Conservation (phyloP, 2,888 invertebrate species). For the Eupeodes luniger region DNA sequence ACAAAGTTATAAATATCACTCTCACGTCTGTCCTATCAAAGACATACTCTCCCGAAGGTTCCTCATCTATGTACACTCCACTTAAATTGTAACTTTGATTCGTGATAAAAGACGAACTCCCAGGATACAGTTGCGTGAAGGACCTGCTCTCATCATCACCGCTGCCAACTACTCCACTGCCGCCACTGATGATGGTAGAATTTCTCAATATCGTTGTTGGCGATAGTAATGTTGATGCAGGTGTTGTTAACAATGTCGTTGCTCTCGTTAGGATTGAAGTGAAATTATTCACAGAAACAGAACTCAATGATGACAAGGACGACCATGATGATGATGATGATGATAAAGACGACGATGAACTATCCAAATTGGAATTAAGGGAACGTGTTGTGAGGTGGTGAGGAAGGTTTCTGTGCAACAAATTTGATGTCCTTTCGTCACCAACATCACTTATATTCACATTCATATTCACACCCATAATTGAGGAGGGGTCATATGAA, state of each 20-base stretch:
- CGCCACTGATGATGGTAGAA: background rate
- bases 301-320: background rate
- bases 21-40: conserved; percentile 90
- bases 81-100: conserved; percentile 52
- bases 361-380: conserved; percentile 8
- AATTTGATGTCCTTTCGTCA: background rate
- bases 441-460: background rate
- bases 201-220: conserved; percentile 3
- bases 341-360: background rate
- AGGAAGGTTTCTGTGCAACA: conserved; percentile 3
- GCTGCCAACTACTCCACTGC: background rate
- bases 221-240: background rate
- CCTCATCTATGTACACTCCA: conserved; percentile 44
- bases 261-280: conserved; percentile 41
- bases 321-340: too few species aligned
- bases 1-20: conserved; percentile 90
- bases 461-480: background rate
- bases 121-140: conserved; percentile 54
- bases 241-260: conserved; percentile 32
- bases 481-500: background rate
- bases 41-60: conserved; percentile 87
- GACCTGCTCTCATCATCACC: conserved; percentile 40
- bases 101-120: conserved; percentile 48
- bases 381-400: conserved; percentile 33
- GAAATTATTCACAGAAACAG: conserved; percentile 50